Evolutionary conservation across 1,140 invertebrate genomes (phyloP), one percentile per base, ranked within the genome.

Genomic region (Aphelinus certus): DNA sequence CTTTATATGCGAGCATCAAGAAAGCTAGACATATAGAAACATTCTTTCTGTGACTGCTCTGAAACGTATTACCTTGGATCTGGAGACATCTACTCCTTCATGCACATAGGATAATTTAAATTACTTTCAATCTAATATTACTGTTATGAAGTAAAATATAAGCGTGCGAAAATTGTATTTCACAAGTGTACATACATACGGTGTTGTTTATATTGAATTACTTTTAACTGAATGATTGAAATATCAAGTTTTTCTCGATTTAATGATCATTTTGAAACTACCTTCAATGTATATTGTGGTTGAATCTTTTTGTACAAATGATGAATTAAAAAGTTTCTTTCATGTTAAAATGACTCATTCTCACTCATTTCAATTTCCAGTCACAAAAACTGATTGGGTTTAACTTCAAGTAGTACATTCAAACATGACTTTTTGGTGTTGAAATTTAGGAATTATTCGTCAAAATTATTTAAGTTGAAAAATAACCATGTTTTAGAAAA

Each of bases 301-400:
- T 71, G 77, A 74, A 82, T 62, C 65, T 76, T 84, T 84, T 83
- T 84, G 81, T 84, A 84, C 82, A 83, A 79, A 79, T 68, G 9
- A 80, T 66, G 71, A 57, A 79, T 80, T 84, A 78, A 53, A 77
- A 79, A 73, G 71, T 67, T 62, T 81, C 81, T 80, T 71, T 77
- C n/a, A 64, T 42, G 10, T 70, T 68, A 58, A 7, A 70, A 64
- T 64, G 7, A 72, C 42, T 26, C 26, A 26, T 26, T 26, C 26
- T 26, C 26, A 26, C 26, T 26, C 26, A 26, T 26, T 26, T 26
- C 26, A 26, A 26, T 26, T 26, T 26, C 26, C 26, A 26, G 26
- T 26, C 26, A 26, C 26, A 26, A 26, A 26, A 26, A 26, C 26
- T 26, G 56, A 71, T 1, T 64, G 61, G 51, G 47, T 49, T 62